Evolutionary conservation across 2,888 invertebrate genomes (phyloP).

Genomic region (Nemoura dubitans): DNA sequence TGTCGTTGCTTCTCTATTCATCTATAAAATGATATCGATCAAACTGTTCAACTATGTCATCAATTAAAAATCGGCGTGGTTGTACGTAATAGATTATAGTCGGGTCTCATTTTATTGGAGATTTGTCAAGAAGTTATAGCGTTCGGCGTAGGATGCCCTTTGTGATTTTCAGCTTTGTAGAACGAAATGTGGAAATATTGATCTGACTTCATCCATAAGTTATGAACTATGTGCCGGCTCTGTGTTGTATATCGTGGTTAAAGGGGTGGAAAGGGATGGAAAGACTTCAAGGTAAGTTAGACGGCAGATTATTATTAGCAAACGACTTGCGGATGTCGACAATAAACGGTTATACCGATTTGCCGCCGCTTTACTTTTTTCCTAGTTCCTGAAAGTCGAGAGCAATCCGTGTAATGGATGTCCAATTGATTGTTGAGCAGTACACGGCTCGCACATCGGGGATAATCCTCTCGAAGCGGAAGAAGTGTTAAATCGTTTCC

Average conservation of each 20-base stretch:
- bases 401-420: neutral
- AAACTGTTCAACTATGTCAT: neutral
- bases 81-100: neutral
- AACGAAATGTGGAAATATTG: conserved; percentile 7
- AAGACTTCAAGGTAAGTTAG: neutral
- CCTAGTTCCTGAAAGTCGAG: neutral
- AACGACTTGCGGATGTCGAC: neutral
- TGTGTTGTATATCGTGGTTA: neutral
- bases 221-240: neutral
- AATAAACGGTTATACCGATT: neutral
- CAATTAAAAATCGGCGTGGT: neutral
- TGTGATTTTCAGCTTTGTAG: neutral
- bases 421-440: neutral
- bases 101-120: neutral
- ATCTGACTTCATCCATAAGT: neutral
- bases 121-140: neutral
- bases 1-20: too few relatives aligned
- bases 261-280: neutral
- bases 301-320: neutral
- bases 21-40: neutral
- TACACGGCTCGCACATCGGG: too few relatives aligned
- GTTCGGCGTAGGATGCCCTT: neutral
- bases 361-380: neutral
- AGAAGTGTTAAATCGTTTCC: neutral
- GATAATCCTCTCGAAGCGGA: too few relatives aligned